These are phyloP conservation scores for Tretioscincus oriximinensis DNA, from an alignment of 2,113 vertebrate species.

Conservation along the genomic window DNA sequence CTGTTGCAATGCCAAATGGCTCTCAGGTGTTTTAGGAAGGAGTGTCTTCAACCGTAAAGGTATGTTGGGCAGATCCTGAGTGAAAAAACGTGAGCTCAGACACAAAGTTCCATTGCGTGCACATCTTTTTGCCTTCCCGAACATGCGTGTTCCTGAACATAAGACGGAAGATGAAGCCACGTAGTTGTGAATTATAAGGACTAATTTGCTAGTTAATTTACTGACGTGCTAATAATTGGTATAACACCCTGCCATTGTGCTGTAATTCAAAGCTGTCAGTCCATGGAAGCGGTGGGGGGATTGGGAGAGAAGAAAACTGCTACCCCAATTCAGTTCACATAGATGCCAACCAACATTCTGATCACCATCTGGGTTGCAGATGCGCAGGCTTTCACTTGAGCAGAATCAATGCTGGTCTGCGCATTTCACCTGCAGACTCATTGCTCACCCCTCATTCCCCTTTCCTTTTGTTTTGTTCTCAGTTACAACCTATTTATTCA, in stretches of 20 bases:
- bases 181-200: slow-evolving; percentile 66
- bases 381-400: not conserved
- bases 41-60: not conserved
- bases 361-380: slow-evolving; percentile 40
- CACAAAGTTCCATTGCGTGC: not conserved
- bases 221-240: slow-evolving; percentile 68
- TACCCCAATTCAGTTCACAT: slow-evolving; percentile 32
- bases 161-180: slow-evolving; percentile 61
- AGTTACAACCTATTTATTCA: slow-evolving; percentile 62
- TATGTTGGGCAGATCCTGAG: not conserved
- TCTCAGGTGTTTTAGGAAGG: not conserved
- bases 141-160: slow-evolving; percentile 46
- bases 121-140: slow-evolving; percentile 25
- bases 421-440: slow-evolving; percentile 54
- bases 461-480: slow-evolving; percentile 52
- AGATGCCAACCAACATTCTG: slow-evolving; percentile 24
- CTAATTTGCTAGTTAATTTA: slow-evolving; percentile 75
- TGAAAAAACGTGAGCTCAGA: not conserved
- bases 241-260: slow-evolving; percentile 42
- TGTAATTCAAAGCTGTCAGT: slow-evolving; percentile 44
- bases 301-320: slow-evolving; percentile 22
- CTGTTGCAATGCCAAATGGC: not conserved
- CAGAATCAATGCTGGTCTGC: slow-evolving; percentile 29
- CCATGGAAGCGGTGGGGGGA: slow-evolving; percentile 27
- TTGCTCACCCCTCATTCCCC: not conserved